These are phyloP conservation scores for Drosophila pullipes DNA, from an alignment of 2,888 invertebrate species.

Conservation along the genomic window DNA sequence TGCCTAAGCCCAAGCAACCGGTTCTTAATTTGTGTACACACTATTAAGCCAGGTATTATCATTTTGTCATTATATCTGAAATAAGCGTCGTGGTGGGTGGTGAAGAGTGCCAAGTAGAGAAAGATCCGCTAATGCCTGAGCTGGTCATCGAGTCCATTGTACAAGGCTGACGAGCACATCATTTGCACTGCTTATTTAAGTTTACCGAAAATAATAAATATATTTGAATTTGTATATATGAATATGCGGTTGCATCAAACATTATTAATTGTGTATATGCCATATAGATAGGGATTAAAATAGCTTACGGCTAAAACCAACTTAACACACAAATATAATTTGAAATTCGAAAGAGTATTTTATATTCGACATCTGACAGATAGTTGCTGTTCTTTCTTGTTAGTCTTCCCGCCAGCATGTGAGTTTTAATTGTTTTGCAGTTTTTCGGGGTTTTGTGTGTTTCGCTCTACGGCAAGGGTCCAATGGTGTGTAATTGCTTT, in stretches of 20 bases:
- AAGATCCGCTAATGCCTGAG: neutral
- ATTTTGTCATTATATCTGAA: neutral
- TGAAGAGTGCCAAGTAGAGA: neutral
- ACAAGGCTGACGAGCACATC: too few species aligned
- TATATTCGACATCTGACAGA: neutral
- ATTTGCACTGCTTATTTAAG: too few species aligned
- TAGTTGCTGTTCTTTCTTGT: conserved; percentile 8
- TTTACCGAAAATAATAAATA: too few species aligned
- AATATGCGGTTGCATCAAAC: neutral
- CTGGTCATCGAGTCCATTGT: too few species aligned
- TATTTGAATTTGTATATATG: too few species aligned
- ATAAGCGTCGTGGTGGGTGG: neutral
- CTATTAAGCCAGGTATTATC: neutral
- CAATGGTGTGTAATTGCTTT: conserved; percentile 63
- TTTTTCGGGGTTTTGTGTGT: conserved; percentile 12
- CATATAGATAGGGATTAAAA: neutral
- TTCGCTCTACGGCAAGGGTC: conserved; percentile 51
- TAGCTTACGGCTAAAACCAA: neutral
- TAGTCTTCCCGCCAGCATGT: conserved; percentile 16
- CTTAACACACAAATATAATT: neutral
- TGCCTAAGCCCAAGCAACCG: conserved; percentile 42
- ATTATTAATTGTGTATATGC: neutral
- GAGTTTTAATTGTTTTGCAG: conserved; percentile 51
- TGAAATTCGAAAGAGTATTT: conserved; percentile 5
- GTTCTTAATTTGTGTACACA: conserved; percentile 42